Evolutionary conservation across 2,113 vertebrate genomes (phyloP).

Genomic region (Callorhinus ursinus): DNA sequence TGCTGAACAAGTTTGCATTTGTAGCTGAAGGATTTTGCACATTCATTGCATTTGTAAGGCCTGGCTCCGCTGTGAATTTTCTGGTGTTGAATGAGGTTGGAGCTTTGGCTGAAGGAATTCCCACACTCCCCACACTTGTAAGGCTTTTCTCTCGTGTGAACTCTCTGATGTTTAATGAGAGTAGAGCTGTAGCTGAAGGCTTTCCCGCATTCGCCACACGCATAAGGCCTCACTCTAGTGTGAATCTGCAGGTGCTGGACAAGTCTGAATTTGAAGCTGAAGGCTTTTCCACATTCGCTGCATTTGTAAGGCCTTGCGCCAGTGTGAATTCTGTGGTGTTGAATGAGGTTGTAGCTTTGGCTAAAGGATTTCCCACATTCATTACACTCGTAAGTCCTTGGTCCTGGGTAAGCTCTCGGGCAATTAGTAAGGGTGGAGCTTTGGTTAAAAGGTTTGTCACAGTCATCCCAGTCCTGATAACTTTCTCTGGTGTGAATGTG

Average conservation of each 20-base stretch:
- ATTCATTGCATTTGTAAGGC: conserved; percentile 39
- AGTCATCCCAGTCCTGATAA: neutral
- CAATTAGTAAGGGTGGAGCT: neutral
- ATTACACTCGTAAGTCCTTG: neutral
- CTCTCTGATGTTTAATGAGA: conserved; percentile 56
- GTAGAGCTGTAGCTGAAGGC: conserved; percentile 58
- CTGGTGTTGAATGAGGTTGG: conserved; percentile 58
- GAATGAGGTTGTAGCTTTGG: conserved; percentile 60
- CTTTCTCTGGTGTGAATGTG: neutral
- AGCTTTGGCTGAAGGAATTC: conserved; percentile 44
- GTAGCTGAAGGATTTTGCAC: conserved; percentile 31
- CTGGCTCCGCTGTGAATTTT: conserved; percentile 46
- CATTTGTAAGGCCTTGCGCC: conserved; percentile 41
- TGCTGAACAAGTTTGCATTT: conserved; percentile 48
- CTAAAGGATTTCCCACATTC: conserved; percentile 52
- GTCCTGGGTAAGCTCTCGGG: neutral
- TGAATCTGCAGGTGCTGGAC: conserved; percentile 57
- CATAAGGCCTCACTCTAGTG: conserved; percentile 27
- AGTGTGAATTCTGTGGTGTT: conserved; percentile 42
- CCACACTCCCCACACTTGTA: conserved; percentile 44
- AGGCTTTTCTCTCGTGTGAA: conserved; percentile 48
- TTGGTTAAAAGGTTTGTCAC: neutral
- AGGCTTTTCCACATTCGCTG: conserved; percentile 42
- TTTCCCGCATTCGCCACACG: conserved; percentile 35
- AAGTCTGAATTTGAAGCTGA: conserved; percentile 52